Evolutionary conservation across 2,888 invertebrate genomes (phyloP).

Genomic region (Drosophila planitibia): DNA sequence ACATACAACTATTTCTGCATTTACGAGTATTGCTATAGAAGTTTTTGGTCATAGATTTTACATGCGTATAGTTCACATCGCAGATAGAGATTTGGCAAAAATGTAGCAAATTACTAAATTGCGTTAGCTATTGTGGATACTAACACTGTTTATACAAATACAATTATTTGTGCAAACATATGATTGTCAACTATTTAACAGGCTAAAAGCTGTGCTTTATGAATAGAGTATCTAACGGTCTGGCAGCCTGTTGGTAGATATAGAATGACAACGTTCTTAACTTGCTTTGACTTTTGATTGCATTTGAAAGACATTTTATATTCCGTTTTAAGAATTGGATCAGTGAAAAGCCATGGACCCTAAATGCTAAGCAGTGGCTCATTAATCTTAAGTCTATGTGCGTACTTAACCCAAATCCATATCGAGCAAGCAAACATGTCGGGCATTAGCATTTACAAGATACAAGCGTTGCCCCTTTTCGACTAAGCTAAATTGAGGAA

Average conservation of each 20-base stretch:
- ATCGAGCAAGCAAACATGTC: slow-evolving; percentile 31
- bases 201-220: not conserved
- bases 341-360: slow-evolving; percentile 22
- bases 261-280: slow-evolving; percentile 4
- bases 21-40: not conserved
- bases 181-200: no score
- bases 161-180: not conserved
- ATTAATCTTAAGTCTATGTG: slow-evolving; percentile 27
- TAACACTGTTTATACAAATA: not conserved
- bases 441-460: slow-evolving; percentile 50
- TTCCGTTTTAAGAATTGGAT: slow-evolving; percentile 9
- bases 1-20: not conserved
- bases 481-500: slow-evolving; percentile 9
- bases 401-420: slow-evolving; percentile 58
- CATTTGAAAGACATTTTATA: slow-evolving; percentile 17
- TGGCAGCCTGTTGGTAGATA: not conserved
- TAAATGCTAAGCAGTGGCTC: slow-evolving; percentile 14
- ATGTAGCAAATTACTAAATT: no score
- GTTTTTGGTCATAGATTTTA: not conserved
- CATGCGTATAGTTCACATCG: not conserved
- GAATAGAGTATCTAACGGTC: not conserved
- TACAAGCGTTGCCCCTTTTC: not conserved
- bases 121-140: not conserved
- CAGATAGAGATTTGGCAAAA: not conserved
- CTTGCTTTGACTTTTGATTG: slow-evolving; percentile 2